phyloP scores from a whole-genome alignment of 2,888 invertebrate species.

The Machimus rusticus region DNA sequence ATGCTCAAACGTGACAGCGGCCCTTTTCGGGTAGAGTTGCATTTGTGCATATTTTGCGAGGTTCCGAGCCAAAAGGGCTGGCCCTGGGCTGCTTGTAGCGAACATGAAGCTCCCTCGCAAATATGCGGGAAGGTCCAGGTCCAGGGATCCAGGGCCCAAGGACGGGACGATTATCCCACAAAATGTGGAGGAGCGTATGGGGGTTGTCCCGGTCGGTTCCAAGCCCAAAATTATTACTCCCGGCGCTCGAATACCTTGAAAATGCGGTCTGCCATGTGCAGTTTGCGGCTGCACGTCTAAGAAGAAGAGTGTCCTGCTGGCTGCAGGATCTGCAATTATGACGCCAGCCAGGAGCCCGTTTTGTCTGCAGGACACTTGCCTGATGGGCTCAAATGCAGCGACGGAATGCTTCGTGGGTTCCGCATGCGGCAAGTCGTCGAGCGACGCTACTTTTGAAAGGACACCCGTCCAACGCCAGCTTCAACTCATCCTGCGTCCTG shows the following conservation, averaged over 20 bases:
- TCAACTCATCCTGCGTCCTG: not conserved
- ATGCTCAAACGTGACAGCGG: not conserved
- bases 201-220: not conserved
- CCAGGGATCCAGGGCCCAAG: no score
- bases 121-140: not conserved
- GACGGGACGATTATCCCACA: not conserved
- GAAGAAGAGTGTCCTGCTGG: not conserved
- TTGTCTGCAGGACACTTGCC: not conserved
- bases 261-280: conserved; percentile 9
- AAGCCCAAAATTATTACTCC: conserved; percentile 10
- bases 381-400: not conserved
- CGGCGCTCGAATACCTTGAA: conserved; percentile 9
- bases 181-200: not conserved
- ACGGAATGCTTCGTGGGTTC: not conserved
- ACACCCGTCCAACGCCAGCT: not conserved
- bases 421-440: not conserved
- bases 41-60: not conserved
- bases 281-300: not conserved
- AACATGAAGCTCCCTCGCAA: not conserved
- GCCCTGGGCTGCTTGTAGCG: not conserved
- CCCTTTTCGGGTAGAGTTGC: not conserved
- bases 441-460: not conserved
- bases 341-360: not conserved
- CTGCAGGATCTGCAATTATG: conserved; percentile 19
- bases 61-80: not conserved